Percentiles rank a stretch among this genome's conserved stretches.
These are phyloP conservation scores for Calephelis nemesis DNA, from an alignment of 1,140 invertebrate genomes.

Conservation along the genomic window DNA sequence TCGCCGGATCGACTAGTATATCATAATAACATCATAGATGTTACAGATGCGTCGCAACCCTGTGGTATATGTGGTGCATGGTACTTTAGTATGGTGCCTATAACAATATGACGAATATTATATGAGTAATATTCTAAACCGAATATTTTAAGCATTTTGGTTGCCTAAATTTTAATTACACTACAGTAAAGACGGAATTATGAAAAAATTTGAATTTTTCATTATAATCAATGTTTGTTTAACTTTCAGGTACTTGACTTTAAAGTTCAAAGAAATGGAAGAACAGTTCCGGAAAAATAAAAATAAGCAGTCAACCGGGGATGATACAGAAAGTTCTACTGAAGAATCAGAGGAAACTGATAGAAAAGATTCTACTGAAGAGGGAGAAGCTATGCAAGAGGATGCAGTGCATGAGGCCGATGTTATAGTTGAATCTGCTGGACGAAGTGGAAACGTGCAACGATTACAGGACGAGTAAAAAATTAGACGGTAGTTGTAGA, in stretches of 20 bases:
- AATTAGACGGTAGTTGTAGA: conserved; percentile 2
- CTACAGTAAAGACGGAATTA: too few relatives aligned
- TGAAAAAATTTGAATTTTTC: too few relatives aligned
- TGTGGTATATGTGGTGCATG: too few relatives aligned
- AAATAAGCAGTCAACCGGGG: conserved; percentile 49
- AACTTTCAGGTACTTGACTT: conserved; percentile 84
- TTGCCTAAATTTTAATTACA: too few relatives aligned
- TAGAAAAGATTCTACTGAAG: conserved; percentile 25
- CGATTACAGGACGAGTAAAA: conserved; percentile 51
- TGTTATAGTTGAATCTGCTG: conserved; percentile 57
- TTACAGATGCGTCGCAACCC: too few relatives aligned
- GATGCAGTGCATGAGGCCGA: conserved; percentile 29
- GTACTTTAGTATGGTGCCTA: too few relatives aligned
- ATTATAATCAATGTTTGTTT: too few relatives aligned
- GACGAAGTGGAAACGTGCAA: conserved; percentile 64
- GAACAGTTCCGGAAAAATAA: conserved; percentile 83
- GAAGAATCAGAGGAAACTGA: conserved; percentile 40
- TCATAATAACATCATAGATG: too few relatives aligned
- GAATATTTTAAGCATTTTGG: too few relatives aligned
- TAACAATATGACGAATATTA: background rate
- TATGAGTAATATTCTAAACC: too few relatives aligned
- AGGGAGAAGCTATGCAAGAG: conserved; percentile 27
- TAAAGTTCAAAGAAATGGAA: conserved; percentile 92
- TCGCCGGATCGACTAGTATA: too few relatives aligned
- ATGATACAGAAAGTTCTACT: conserved; percentile 50